Evolutionary conservation across 2,888 invertebrate genomes (phyloP).

Genomic region (Tachystola acroxantha): DNA sequence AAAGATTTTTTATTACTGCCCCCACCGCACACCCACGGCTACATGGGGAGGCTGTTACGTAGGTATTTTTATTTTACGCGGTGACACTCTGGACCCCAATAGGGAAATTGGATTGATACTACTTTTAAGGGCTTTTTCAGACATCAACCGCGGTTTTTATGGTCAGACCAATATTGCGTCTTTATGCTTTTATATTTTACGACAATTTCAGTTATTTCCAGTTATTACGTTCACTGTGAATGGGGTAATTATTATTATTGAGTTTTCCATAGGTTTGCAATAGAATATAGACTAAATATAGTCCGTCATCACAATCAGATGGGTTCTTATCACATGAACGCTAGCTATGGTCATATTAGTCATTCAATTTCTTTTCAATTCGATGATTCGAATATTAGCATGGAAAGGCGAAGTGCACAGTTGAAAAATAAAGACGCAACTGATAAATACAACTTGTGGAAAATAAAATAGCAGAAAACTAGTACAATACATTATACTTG

Average conservation of each 20-base stretch:
- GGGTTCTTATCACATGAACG: no score
- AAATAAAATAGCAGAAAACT: background rate
- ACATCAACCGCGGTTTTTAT: constrained; percentile 64
- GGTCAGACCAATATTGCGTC: constrained; percentile 59
- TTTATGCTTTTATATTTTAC: constrained; percentile 57
- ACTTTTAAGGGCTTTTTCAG: constrained; percentile 71
- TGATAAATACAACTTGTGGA: background rate
- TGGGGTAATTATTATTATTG: constrained; percentile 14
- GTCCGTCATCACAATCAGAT: no score
- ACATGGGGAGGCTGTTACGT: constrained; percentile 55
- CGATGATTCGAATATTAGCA: no score
- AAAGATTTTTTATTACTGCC: constrained; percentile 61
- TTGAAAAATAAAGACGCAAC: no score
- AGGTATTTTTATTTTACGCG: constrained; percentile 72
- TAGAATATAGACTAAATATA: no score
- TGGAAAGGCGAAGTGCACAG: no score
- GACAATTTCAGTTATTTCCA: constrained; percentile 46
- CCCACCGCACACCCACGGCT: constrained; percentile 25
- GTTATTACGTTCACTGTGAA: constrained; percentile 29
- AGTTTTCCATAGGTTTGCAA: no score
- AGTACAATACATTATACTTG: background rate
- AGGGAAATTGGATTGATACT: constrained; percentile 76
- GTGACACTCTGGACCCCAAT: constrained; percentile 67
- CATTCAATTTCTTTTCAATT: no score
- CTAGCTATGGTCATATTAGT: no score